phyloP scores from a whole-genome alignment of 2,113 vertebrate species.

The Henicopernis longicauda region DNA sequence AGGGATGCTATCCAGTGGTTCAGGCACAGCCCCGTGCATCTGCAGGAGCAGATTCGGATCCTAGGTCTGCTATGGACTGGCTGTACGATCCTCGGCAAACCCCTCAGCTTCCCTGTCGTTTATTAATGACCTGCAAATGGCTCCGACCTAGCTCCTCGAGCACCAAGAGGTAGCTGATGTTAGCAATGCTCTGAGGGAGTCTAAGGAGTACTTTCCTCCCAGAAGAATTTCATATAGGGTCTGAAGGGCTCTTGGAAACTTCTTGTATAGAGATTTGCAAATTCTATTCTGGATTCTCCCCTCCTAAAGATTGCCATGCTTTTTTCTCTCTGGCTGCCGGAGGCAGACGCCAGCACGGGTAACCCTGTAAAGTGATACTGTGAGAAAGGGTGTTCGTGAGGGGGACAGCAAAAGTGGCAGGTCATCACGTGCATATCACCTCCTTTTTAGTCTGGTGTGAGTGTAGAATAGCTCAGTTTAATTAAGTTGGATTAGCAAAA shows the following conservation, averaged over 20 bases:
- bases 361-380: not conserved
- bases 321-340: not conserved
- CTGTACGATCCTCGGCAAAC: not conserved
- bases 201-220: not conserved
- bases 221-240: not conserved
- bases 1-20: not conserved
- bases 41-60: not conserved
- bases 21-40: not conserved
- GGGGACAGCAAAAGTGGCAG: not conserved
- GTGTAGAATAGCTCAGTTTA: not conserved
- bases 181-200: not conserved
- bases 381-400: not conserved
- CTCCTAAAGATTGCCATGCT: not conserved
- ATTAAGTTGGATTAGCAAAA: not conserved
- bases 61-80: rapidly evolving
- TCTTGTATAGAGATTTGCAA: not conserved
- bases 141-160: rapidly evolving
- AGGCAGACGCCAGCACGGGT: not conserved
- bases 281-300: not conserved
- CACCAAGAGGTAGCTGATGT: not conserved
- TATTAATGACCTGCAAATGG: not conserved
- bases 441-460: not conserved
- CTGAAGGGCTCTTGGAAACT: not conserved
- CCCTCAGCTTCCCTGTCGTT: not conserved
- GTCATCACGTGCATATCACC: not conserved